phyloP scores from a whole-genome alignment of 2,797 vertebrate species.

The Trachops cirrhosus region DNA sequence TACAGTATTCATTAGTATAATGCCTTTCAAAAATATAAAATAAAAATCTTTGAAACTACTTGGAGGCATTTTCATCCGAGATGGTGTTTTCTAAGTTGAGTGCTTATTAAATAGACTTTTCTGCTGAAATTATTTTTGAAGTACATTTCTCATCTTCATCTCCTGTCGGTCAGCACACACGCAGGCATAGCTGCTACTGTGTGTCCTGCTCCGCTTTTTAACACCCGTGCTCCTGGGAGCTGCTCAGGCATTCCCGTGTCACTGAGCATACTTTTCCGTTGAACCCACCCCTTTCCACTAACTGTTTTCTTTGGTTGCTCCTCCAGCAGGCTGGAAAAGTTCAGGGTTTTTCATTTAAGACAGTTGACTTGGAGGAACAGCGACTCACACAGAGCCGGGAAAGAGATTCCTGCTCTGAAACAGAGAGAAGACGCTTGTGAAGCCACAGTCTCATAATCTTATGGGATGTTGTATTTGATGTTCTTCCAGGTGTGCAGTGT shows the following conservation, averaged over 20 bases:
- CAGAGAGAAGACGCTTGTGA: not conserved
- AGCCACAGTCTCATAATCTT: not conserved
- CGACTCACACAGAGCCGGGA: not conserved
- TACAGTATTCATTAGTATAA: not conserved
- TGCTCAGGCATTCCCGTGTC: not conserved
- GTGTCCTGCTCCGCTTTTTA: conserved; percentile 35
- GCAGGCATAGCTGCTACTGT: not conserved
- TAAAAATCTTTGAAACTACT: conserved; percentile 71
- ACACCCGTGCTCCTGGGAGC: not conserved
- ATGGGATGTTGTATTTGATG: not conserved
- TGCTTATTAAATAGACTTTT: conserved; percentile 47
- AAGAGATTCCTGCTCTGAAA: not conserved
- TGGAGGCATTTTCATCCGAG: conserved; percentile 68
- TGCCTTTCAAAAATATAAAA: conserved; percentile 39
- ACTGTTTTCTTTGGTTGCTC: not conserved
- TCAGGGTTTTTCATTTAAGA: not conserved
- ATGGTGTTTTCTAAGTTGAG: conserved; percentile 74
- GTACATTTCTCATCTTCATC: conserved; percentile 42
- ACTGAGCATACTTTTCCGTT: conserved; percentile 39
- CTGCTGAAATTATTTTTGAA: conserved; percentile 62
- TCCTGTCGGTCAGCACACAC: conserved; percentile 24
- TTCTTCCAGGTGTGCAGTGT: not conserved
- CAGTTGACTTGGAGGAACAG: not conserved
- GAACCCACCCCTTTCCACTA: not conserved
- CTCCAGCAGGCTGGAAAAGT: not conserved